Conservation (phyloP, 2,113 vertebrate genomes). For the Osmerus mordax region DNA sequence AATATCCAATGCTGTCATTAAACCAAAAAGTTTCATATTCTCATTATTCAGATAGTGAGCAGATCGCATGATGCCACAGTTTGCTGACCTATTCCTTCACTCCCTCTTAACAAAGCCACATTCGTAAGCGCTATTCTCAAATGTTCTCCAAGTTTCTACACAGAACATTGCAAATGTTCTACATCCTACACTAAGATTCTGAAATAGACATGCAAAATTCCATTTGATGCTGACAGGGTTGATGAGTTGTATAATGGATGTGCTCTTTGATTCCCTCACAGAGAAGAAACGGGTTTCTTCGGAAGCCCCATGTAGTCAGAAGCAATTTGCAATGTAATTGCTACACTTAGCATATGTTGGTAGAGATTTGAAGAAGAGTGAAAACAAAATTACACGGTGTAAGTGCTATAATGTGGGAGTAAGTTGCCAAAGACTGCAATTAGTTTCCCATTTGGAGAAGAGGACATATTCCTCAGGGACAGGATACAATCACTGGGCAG, state of each 20-base stretch:
- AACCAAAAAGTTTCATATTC: no score
- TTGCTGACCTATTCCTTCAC: no score
- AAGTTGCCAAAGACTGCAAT: conserved; percentile 73
- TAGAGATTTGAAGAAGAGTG: conserved; percentile 69
- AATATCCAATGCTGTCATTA: no score
- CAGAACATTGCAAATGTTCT: not conserved
- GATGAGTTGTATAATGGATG: conserved; percentile 23
- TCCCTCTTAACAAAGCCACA: no score
- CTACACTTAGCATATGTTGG: conserved; percentile 77
- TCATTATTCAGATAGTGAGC: no score
- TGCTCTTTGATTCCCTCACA: conserved; percentile 38
- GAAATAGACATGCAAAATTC: not conserved
- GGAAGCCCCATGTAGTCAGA: conserved; percentile 64
- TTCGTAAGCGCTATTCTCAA: no score
- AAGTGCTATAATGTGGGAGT: conserved; percentile 74
- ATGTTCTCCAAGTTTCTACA: no score
- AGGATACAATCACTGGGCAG: conserved; percentile 67
- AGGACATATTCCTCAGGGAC: conserved; percentile 61
- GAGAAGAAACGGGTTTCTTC: conserved; percentile 54
- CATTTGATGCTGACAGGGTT: conserved; percentile 13
- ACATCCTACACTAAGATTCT: not conserved
- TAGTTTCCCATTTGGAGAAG: conserved; percentile 71
- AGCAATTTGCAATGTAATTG: conserved; percentile 72
- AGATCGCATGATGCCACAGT: no score
- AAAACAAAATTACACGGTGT: conserved; percentile 73